Percentiles rank a stretch among this genome's conserved stretches.
Conservation (phyloP, 2,797 vertebrate species). For the Trachops cirrhosus region DNA sequence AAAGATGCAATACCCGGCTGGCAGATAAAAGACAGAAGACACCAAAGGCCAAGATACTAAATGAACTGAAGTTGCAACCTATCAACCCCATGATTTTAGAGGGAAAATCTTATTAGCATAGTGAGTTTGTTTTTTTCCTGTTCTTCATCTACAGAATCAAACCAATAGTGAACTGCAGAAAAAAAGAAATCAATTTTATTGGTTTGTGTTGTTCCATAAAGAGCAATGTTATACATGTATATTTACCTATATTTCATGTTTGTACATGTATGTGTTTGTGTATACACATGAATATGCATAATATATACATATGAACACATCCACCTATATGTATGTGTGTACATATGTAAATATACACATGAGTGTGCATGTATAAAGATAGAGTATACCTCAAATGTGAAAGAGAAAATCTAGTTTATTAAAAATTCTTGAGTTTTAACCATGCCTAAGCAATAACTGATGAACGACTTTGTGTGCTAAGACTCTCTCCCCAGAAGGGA, state of each 20-base stretch:
- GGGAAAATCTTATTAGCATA: background rate
- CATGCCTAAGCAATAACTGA: background rate
- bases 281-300: background rate
- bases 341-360: background rate
- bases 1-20: background rate
- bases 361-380: background rate
- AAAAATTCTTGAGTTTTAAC: background rate
- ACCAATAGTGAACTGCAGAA: background rate
- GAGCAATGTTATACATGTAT: background rate
- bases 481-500: background rate
- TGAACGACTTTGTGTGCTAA: background rate
- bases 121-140: background rate
- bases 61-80: background rate
- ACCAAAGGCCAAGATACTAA: background rate
- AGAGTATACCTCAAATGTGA: background rate
- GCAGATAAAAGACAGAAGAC: background rate
- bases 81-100: background rate
- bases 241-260: background rate
- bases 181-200: background rate
- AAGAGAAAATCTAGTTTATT: background rate
- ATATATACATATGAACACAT: background rate
- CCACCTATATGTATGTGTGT: too few species aligned
- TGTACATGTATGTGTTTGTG: background rate
- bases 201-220: background rate
- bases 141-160: background rate